These are phyloP conservation scores for Macrostomum lignano DNA, from an alignment of 1,140 invertebrate genomes.

Conservation along the genomic window DNA sequence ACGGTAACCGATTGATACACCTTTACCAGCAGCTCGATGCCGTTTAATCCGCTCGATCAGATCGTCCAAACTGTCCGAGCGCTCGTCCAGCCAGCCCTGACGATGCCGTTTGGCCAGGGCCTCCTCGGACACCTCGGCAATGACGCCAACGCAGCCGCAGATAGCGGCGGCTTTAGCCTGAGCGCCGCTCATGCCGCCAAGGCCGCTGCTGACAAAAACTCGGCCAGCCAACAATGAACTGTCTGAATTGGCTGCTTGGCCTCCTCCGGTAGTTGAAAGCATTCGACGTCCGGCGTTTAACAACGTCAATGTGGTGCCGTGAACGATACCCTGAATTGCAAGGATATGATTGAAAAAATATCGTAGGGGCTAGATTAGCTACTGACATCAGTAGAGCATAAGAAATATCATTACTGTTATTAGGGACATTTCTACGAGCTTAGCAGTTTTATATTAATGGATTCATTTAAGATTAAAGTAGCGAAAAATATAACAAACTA, in stretches of 20 bases:
- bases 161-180: conserved; percentile 40
- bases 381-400: no score
- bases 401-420: no score
- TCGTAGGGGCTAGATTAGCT: no score
- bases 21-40: conserved; percentile 15
- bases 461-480: no score
- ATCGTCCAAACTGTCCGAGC: conserved; percentile 29
- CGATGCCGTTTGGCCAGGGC: conserved; percentile 34
- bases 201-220: conserved; percentile 38
- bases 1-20: conserved; percentile 36
- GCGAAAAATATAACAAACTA: no score
- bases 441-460: no score
- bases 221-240: no score
- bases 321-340: conserved; percentile 42
- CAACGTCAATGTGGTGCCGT: conserved; percentile 39
- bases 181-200: conserved; percentile 41
- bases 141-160: conserved; percentile 37
- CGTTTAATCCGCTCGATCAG: conserved; percentile 30
- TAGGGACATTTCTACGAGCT: no score
- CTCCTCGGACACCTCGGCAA: conserved; percentile 36
- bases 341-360: conserved; percentile 44
- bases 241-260: no score
- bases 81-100: conserved; percentile 37
- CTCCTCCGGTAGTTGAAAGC: no score
- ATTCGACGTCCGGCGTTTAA: conserved; percentile 38